Evolutionary conservation across 2,797 vertebrate genomes (phyloP), one percentile per base, ranked within the genome.

Genomic region (Nothura maculosa): DNA sequence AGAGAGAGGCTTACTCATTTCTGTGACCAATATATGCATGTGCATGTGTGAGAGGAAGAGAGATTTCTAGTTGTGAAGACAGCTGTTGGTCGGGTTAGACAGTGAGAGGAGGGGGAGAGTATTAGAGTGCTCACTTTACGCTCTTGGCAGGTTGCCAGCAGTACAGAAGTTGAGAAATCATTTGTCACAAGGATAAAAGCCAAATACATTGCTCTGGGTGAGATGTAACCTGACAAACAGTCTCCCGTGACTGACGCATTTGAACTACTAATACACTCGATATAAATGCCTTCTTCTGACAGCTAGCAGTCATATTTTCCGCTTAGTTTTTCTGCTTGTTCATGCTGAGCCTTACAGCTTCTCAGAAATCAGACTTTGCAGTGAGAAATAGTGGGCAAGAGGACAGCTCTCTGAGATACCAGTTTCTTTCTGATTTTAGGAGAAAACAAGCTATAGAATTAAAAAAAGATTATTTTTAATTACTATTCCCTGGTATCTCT

Each of bases 151-250:
- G 40, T 45, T 86, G 80, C 86, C 94, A 89, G 78, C 22, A 1
- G 66, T 78, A 47, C 74, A 75, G 76, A 96, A 95, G 94, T 90
- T 96, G 93, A 95, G 87, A 93, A 95, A 96, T 97, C 93, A 92
- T 92, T 96, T 97, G 94, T 97, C 97, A 94, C 25, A 4, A 94
- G 88, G 92, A 96, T 96, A 96, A 96, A 96, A 96, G 95, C 92
- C 94, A 90, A 94, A 87, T 91, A 96, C 94, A 40, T 63, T 90
- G 93, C 92, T 94, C 94, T 84, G 83, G 92, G 86, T 92, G 90
- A 96, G 95, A 96, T 94, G 93, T 81, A 95, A 94, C 90, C 93
- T 96, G 96, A 96, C 90, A 96, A 96, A 97, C 94, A 96, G 79
- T 91, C 93, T 95, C 87, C 87, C 62, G 72, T 91, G 93, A 93